phyloP scores from a whole-genome alignment of 1,140 invertebrate species.

The Drosophila kikkawai region DNA sequence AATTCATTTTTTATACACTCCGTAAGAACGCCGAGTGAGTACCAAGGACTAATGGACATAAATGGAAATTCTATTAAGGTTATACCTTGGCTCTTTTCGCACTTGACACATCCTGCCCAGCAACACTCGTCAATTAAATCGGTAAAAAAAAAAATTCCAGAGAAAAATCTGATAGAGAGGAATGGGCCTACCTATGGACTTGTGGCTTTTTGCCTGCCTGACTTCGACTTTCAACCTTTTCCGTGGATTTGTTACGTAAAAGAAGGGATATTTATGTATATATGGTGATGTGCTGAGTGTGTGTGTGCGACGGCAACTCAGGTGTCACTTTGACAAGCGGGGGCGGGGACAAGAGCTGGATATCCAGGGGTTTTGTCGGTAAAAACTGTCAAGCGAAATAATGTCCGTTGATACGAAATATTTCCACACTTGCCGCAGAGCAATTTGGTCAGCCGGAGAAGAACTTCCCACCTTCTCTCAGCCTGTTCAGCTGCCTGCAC shows the following conservation, averaged over 20 bases:
- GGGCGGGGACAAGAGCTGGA: background rate
- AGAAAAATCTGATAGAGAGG: background rate
- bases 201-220: conserved; percentile 24
- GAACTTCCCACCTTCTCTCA: background rate
- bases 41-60: conserved; percentile 66
- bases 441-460: conserved; percentile 53
- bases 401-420: conserved; percentile 73
- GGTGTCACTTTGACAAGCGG: conserved; percentile 57
- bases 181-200: conserved; percentile 16
- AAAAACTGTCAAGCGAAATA: conserved; percentile 73
- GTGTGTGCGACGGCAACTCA: conserved; percentile 64
- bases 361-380: conserved; percentile 23
- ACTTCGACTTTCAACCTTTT: conserved; percentile 75
- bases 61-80: conserved; percentile 78
- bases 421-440: conserved; percentile 67
- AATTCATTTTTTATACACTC: conserved; percentile 19
- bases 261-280: conserved; percentile 23
- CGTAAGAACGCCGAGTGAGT: background rate
- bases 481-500: background rate
- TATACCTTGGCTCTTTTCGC: conserved; percentile 23
- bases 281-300: conserved; percentile 30
- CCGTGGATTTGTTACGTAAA: conserved; percentile 47
- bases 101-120: conserved; percentile 53
- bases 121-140: conserved; percentile 72
- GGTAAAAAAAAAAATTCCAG: background rate